These are phyloP conservation scores for Rhorus exstirpatorius DNA, from an alignment of 2,888 invertebrate species.

Conservation along the genomic window DNA sequence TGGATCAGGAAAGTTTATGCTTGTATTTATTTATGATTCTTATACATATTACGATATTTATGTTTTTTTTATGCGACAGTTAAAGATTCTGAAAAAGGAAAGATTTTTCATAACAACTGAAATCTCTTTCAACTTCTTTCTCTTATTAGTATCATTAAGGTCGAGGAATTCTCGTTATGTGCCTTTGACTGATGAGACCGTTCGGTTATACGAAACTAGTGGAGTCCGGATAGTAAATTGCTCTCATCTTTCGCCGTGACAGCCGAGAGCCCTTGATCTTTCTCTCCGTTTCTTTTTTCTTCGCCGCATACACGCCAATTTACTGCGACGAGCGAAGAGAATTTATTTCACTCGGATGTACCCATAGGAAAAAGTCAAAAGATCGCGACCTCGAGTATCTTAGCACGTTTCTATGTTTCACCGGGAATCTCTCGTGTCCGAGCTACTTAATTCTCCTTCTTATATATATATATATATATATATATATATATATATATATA, in stretches of 20 bases:
- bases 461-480: neutral
- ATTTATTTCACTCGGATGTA: conserved; percentile 3
- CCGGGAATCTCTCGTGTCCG: neutral
- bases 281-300: neutral
- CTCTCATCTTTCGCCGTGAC: conserved; percentile 33
- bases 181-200: neutral
- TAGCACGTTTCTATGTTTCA: conserved; percentile 9
- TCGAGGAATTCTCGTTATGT: conserved; percentile 1
- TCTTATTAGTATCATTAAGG: neutral
- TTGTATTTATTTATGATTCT: neutral
- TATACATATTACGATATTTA: neutral
- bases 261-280: neutral
- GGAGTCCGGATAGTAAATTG: conserved; percentile 41
- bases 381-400: conserved; percentile 12
- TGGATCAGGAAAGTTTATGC: neutral
- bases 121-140: conserved; percentile 1
- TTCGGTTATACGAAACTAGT: conserved; percentile 20
- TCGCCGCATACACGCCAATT: neutral
- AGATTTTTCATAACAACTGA: neutral
- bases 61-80: neutral
- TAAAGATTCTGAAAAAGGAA: neutral
- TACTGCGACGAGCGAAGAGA: neutral
- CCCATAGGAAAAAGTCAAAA: neutral
- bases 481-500: neutral
- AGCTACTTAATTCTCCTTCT: neutral